Evolutionary conservation across 2,113 vertebrate genomes (phyloP).

Genomic region (Cyrtonyx montezumae): DNA sequence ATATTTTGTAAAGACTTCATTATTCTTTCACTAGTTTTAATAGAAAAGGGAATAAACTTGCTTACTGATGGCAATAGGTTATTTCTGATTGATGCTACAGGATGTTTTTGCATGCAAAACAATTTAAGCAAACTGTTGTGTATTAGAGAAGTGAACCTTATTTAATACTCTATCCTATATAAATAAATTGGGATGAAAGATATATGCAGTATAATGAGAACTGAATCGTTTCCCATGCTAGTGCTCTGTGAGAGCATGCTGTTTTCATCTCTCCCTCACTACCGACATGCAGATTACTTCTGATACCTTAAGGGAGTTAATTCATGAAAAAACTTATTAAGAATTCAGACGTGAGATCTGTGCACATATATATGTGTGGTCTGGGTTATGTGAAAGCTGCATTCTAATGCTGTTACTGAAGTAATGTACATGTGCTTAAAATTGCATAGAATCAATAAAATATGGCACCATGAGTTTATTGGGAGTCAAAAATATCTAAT

Average conservation of each 20-base stretch:
- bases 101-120: neutral
- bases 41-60: neutral
- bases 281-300: neutral
- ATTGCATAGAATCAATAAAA: neutral
- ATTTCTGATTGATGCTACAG: neutral
- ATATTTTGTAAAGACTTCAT: neutral
- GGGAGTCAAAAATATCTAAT: neutral
- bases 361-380: neutral
- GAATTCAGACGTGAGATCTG: neutral
- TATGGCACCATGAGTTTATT: neutral
- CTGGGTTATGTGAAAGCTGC: neutral
- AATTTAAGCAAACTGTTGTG: neutral
- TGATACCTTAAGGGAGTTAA: neutral
- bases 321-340: neutral
- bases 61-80: neutral
- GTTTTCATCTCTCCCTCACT: neutral
- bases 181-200: neutral
- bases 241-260: neutral
- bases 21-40: neutral
- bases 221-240: neutral
- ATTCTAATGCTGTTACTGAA: neutral
- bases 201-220: neutral
- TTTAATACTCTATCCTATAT: neutral
- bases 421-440: neutral
- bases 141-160: neutral